These are phyloP conservation scores for Agrochola litura DNA, from an alignment of 2,888 invertebrate genomes.

Conservation along the genomic window DNA sequence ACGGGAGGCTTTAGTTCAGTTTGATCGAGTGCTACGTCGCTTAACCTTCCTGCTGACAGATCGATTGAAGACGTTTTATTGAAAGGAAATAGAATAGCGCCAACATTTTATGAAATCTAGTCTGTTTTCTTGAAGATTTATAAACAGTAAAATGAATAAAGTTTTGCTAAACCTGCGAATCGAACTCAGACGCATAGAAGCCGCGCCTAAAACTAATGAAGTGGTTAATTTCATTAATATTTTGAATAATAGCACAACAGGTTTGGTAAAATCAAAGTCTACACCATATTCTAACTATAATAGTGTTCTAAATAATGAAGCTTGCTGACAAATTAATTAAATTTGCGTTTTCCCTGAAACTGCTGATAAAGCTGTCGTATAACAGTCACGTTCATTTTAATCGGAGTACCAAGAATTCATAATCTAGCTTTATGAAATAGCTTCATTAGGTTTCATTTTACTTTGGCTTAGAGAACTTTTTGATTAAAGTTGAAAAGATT, in stretches of 20 bases:
- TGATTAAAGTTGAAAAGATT: slow-evolving; percentile 22
- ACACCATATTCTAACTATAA: neutral
- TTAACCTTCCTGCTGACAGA: slow-evolving; percentile 26
- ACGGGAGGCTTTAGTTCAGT: slow-evolving; percentile 24
- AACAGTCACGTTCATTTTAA: slow-evolving; percentile 15
- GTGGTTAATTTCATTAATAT: neutral
- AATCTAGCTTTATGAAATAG: slow-evolving; percentile 13
- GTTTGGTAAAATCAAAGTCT: slow-evolving; percentile 3
- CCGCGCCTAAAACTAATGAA: neutral
- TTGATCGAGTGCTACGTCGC: slow-evolving; percentile 31
- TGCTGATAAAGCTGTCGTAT: neutral
- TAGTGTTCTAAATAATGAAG: neutral
- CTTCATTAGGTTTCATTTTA: slow-evolving; percentile 25
- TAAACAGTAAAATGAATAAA: neutral
- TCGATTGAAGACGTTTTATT: slow-evolving; percentile 30
- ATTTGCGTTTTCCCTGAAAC: slow-evolving; percentile 3
- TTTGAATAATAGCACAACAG: neutral
- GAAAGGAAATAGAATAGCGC: slow-evolving; percentile 18
- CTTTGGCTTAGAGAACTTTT: slow-evolving; percentile 11
- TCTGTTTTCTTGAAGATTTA: slow-evolving; percentile 1
- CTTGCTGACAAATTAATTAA: slow-evolving; percentile 4
- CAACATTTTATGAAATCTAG: neutral
- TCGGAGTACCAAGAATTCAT: slow-evolving; percentile 21
- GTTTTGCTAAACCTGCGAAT: neutral
- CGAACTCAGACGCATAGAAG: neutral